Conservation (phyloP, 2,113 vertebrate genomes). For the Carassius carassius region DNA sequence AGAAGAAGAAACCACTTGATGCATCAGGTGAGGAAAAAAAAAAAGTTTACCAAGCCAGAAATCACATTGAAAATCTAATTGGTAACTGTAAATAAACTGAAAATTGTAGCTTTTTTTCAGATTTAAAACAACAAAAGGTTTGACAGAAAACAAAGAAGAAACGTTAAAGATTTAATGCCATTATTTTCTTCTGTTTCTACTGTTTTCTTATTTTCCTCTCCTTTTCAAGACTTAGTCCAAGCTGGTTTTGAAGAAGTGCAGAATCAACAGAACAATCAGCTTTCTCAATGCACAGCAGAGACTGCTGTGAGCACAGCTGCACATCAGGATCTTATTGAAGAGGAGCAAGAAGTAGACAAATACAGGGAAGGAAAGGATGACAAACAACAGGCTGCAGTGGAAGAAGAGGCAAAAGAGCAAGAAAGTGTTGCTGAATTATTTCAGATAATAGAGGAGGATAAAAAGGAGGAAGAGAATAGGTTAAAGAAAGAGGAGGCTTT, state of each 20-base stretch:
- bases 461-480: conserved; percentile 13
- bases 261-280: conserved; percentile 81
- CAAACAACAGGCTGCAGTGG: conserved; percentile 42
- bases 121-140: too few relatives aligned
- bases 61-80: too few relatives aligned
- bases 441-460: conserved; percentile 46
- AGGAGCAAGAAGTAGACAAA: conserved; percentile 31
- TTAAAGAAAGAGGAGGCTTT: conserved; percentile 32
- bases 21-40: conserved; percentile 75
- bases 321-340: conserved; percentile 56
- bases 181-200: too few relatives aligned
- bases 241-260: conserved; percentile 76
- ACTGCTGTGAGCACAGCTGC: conserved; percentile 20
- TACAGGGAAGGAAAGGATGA: conserved; percentile 42
- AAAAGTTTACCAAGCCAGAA: too few relatives aligned
- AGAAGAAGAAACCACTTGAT: conserved; percentile 78
- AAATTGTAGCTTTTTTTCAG: too few relatives aligned
- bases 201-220: neutral
- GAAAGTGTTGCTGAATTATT: neutral
- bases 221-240: conserved; percentile 70
- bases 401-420: conserved; percentile 37
- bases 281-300: conserved; percentile 64
- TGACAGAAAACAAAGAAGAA: too few relatives aligned
- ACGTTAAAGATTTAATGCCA: too few relatives aligned
- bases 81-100: too few relatives aligned